phyloP scores from a whole-genome alignment of 2,113 vertebrate genomes.

The Dromaius novaehollandiae region DNA sequence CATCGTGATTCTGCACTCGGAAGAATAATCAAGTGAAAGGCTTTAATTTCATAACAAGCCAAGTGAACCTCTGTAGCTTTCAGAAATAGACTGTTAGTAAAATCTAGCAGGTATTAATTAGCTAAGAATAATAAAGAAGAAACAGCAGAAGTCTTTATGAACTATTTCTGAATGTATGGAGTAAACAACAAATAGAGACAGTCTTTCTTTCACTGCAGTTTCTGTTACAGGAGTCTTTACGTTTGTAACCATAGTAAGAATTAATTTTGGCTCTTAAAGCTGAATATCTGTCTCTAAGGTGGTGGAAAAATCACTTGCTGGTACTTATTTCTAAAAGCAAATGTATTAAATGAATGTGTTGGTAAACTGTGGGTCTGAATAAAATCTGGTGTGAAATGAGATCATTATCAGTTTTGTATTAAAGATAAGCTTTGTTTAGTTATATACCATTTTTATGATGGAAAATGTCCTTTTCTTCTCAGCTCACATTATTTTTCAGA shows the following conservation, averaged over 20 bases:
- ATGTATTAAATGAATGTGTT: not conserved
- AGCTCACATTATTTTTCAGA: not conserved
- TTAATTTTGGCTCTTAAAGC: not conserved
- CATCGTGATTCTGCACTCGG: not conserved
- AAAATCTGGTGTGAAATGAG: not conserved
- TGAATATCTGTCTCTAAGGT: not conserved
- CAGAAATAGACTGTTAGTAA: not conserved
- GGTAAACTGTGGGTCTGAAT: not conserved
- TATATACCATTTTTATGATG: not conserved
- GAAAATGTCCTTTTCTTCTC: not conserved
- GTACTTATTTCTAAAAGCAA: not conserved
- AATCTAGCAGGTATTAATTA: slow-evolving; percentile 7
- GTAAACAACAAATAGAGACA: not conserved
- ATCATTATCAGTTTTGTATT: not conserved
- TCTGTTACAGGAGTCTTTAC: not conserved
- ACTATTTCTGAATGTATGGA: not conserved
- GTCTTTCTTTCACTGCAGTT: not conserved
- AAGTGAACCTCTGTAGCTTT: not conserved
- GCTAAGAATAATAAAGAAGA: not conserved
- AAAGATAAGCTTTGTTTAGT: not conserved
- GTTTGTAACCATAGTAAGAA: not conserved
- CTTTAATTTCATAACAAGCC: slow-evolving; percentile 13
- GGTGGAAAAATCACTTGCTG: not conserved
- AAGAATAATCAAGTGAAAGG: not conserved
- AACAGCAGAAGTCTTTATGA: not conserved